Percentiles rank a stretch among this genome's conserved stretches.
Conservation (phyloP, 2,797 vertebrate genomes). For the Serranus cabrilla region DNA sequence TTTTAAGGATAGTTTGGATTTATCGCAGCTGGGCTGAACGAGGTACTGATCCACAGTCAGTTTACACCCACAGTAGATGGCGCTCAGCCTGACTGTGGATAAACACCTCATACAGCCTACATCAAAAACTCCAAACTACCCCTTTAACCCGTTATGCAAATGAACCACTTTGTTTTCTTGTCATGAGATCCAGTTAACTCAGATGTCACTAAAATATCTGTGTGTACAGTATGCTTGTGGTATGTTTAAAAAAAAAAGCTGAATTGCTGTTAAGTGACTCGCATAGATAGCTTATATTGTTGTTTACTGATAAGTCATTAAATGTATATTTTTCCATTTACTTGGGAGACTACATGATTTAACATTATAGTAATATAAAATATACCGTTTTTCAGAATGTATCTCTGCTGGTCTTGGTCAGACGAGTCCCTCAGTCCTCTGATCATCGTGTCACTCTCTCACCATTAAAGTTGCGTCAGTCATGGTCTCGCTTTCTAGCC, state of each 20-base stretch:
- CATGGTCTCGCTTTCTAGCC: constrained; percentile 46
- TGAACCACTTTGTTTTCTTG: constrained; percentile 54
- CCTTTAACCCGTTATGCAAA: constrained; percentile 78
- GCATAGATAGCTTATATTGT: constrained; percentile 78
- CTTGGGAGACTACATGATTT: constrained; percentile 66
- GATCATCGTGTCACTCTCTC: constrained; percentile 48
- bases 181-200: constrained; percentile 67
- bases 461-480: constrained; percentile 58
- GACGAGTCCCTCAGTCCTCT: constrained; percentile 32
- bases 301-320: constrained; percentile 78
- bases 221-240: constrained; percentile 73
- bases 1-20: neutral
- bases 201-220: constrained; percentile 65
- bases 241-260: constrained; percentile 60
- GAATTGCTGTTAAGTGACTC: constrained; percentile 71
- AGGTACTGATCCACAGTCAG: no score
- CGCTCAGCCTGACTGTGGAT: no score
- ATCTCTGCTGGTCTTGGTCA: constrained; percentile 67
- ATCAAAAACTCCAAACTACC: no score
- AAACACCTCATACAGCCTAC: no score
- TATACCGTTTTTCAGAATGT: constrained; percentile 75
- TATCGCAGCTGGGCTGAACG: no score
- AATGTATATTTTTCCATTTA: constrained; percentile 84
- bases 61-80: no score
- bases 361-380: constrained; percentile 45